phyloP scores from a whole-genome alignment of 2,888 invertebrate species.

The Xestia ashworthii region DNA sequence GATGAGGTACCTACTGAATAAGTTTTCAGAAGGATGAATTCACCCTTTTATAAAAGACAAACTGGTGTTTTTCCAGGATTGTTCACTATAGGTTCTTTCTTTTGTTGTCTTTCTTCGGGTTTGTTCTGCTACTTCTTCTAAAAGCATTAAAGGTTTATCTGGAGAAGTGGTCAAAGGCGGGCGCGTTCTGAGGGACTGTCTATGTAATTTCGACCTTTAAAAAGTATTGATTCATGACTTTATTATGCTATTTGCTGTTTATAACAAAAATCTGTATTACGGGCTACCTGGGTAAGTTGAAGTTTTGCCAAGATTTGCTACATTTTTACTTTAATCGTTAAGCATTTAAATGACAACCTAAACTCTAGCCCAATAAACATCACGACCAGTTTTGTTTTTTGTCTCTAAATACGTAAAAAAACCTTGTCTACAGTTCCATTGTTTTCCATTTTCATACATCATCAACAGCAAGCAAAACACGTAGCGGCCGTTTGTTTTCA shows the following conservation, averaged over 20 bases:
- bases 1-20: conserved; percentile 51
- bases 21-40: background rate
- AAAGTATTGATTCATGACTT: background rate
- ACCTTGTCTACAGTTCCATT: conserved; percentile 41
- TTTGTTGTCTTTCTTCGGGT: background rate
- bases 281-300: background rate
- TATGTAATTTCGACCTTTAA: background rate
- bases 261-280: background rate
- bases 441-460: conserved; percentile 43
- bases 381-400: background rate
- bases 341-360: background rate
- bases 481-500: conserved; percentile 76
- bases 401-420: background rate
- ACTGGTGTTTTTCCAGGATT: background rate
- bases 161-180: background rate
- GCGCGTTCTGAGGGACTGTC: background rate
- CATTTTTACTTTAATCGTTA: background rate
- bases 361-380: background rate
- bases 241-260: background rate
- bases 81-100: background rate
- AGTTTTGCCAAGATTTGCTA: background rate
- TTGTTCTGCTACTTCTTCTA: background rate
- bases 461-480: conserved; percentile 62
- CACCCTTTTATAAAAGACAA: background rate
- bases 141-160: background rate